Percentiles rank a stretch among this genome's conserved stretches.
phyloP scores from a whole-genome alignment of 2,888 invertebrate genomes.

The Adela reaumurella region DNA sequence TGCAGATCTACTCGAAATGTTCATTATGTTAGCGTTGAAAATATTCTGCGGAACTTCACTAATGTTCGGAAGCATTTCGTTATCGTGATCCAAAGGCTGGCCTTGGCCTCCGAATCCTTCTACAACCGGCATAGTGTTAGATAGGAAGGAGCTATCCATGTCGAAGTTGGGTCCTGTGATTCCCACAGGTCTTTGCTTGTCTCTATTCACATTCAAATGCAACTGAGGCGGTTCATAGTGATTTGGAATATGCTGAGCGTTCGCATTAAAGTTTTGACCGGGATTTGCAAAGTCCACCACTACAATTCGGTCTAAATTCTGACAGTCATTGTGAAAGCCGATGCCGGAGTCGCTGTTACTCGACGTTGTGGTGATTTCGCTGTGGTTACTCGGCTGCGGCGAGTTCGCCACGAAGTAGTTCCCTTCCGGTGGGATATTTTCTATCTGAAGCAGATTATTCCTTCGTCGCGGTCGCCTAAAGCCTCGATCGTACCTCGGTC shows the following conservation, averaged over 20 bases:
- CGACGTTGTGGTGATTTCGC: slow-evolving; percentile 76
- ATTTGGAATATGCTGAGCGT: slow-evolving; percentile 8
- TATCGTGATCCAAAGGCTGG: slow-evolving; percentile 34
- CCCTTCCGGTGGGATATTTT: slow-evolving; percentile 20
- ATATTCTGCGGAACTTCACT: slow-evolving; percentile 7
- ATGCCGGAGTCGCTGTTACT: slow-evolving; percentile 95
- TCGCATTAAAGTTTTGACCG: slow-evolving; percentile 13
- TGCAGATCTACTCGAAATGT: not conserved
- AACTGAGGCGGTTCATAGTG: not conserved
- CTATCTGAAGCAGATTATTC: slow-evolving; percentile 13
- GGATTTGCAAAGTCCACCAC: slow-evolving; percentile 68
- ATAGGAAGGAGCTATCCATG: slow-evolving; percentile 41
- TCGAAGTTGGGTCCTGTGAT: slow-evolving; percentile 44
- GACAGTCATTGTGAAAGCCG: slow-evolving; percentile 86
- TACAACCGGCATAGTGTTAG: slow-evolving; percentile 48
- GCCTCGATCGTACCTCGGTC: slow-evolving; percentile 28
- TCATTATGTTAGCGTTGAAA: slow-evolving; percentile 13
- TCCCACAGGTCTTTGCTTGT: slow-evolving; percentile 26
- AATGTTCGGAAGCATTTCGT: slow-evolving; percentile 30
- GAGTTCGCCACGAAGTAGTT: slow-evolving; percentile 66
- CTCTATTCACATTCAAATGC: not conserved
- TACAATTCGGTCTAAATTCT: slow-evolving; percentile 75
- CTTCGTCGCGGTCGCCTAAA: slow-evolving; percentile 33
- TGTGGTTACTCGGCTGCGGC: slow-evolving; percentile 80
- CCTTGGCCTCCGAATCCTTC: slow-evolving; percentile 50